Percentiles rank a stretch among this genome's conserved stretches.
These are phyloP conservation scores for Apamea anceps DNA, from an alignment of 2,888 invertebrate species.

Conservation along the genomic window DNA sequence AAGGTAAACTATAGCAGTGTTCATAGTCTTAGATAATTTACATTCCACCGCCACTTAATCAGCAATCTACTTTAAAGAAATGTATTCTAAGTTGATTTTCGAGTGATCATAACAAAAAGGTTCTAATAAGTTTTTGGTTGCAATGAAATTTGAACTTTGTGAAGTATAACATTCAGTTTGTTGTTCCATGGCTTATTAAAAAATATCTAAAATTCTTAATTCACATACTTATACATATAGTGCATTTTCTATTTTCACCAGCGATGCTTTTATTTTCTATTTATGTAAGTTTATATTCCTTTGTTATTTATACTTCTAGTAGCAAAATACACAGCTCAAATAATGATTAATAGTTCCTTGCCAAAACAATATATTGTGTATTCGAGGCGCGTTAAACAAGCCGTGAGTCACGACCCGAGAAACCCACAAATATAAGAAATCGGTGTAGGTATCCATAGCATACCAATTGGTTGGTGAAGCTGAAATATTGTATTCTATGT, in stretches of 20 bases:
- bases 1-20: neutral
- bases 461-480: neutral
- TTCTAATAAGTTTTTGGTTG: neutral
- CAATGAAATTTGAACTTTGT: neutral
- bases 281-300: neutral
- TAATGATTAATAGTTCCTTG: conserved; percentile 25
- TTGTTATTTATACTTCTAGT: neutral
- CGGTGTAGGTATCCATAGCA: neutral
- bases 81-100: neutral
- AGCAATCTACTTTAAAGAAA: neutral
- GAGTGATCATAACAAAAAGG: neutral
- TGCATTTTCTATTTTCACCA: neutral
- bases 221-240: neutral
- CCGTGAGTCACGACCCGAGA: too few relatives aligned
- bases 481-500: neutral
- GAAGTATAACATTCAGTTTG: neutral
- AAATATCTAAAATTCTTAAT: neutral
- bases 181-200: neutral
- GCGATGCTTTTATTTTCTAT: neutral
- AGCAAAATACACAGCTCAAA: conserved; percentile 3
- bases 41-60: neutral
- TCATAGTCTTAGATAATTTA: neutral
- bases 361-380: conserved; percentile 15
- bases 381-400: conserved; percentile 9
- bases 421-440: conserved; percentile 19